Base-by-base conservation (phyloP, 2,797 vertebrate species). In the Manis pentadactyla region DNA sequence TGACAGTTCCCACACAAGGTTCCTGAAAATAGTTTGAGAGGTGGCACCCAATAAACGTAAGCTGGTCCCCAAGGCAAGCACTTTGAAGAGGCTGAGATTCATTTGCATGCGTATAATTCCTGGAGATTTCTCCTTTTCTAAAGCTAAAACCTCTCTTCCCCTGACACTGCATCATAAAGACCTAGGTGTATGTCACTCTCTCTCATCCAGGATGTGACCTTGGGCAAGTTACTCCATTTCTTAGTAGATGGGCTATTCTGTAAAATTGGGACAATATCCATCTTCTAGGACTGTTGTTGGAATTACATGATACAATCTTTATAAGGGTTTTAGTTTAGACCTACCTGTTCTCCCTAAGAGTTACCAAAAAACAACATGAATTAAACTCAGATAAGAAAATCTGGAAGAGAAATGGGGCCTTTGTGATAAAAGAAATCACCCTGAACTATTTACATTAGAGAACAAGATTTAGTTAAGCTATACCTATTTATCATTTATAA, bases 381-480 rank as follows among this genome's bases (percentile, higher is more conserved):
- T 82, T 91, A 81, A 68, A 29, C 10, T 61, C 23, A 74, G 79
- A n/a, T 55, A 68, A 63, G 63, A 83, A 78, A 93, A 90, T 1
- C 87, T 34, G 21, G 79, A 96, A 98, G 87, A 96, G 97, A 97
- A 98, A 97, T 64, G 81, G 86, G 78, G 95, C 69, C 83, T 74
- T 55, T 84, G 57, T 64, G n/a, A 73, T 92, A 93, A 19, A 97
- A 97, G 97, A 97, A 98, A 96, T 97, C 93, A 71, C 18, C 55
- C 93, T 97, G 88, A 18, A 97, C 94, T 84, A 96, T 98, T 97
- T 97, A 98, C 97, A 93, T 94, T 93, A 97, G 97, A 97, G 97
- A 98, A 97, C 94, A 98, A 97, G 97, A 96, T 97, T 95, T 97
- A 97, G 97, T 98, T 98, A 98, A 98, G 96, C 94, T 94, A 89